Evolutionary conservation across 2,888 invertebrate genomes (phyloP).

Genomic region (Andrena hattorfiana): DNA sequence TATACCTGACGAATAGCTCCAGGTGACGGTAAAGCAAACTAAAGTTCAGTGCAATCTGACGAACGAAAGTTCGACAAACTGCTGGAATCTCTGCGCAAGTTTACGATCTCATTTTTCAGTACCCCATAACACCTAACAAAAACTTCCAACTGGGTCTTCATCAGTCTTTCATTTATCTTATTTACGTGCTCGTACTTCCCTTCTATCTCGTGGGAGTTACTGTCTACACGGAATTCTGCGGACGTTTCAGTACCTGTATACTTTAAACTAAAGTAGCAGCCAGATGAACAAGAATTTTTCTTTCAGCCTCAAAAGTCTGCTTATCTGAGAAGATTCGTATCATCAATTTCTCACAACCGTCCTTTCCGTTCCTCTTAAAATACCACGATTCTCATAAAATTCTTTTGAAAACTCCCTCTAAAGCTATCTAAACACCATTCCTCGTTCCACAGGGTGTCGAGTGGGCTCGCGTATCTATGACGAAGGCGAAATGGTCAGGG

Average conservation of each 20-base stretch:
- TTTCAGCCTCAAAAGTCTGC: background rate
- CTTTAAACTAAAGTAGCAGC: background rate
- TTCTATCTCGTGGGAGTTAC: background rate
- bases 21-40: background rate
- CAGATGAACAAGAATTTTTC: background rate
- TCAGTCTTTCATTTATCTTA: constrained; percentile 10
- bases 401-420: background rate
- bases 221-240: background rate
- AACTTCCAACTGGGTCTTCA: background rate
- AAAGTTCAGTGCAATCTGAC: background rate
- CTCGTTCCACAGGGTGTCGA: constrained; percentile 87
- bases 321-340: too few species aligned
- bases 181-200: background rate
- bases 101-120: background rate
- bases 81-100: background rate
- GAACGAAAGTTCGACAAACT: background rate
- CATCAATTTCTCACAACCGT: too few species aligned
- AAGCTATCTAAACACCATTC: background rate
- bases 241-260: background rate
- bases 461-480: constrained; percentile 87
- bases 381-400: background rate
- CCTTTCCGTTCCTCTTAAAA: background rate
- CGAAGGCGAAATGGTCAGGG: constrained; percentile 91
- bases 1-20: background rate
- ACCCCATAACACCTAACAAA: background rate